Evolutionary conservation across 2,888 invertebrate genomes (phyloP), one percentile per base, ranked within the genome.

Genomic region (Philaethria dido): DNA sequence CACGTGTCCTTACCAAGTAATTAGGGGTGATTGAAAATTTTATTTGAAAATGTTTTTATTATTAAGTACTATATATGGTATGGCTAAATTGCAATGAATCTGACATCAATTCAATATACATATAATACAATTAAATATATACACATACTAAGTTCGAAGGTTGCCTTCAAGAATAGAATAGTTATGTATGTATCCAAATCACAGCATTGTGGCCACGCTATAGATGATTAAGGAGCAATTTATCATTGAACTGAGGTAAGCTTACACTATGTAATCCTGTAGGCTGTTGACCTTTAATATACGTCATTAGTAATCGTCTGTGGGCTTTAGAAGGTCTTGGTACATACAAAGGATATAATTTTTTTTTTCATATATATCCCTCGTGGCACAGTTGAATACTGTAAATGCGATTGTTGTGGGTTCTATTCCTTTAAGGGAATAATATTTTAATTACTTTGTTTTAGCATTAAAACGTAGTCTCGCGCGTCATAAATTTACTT

Each of bases 171-270:
- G 60, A 29, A 25, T 3, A 45, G n/a, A 13, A 29, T 33, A 45
- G 16, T 14, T 45, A 25, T 20, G 13, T n/a, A 45, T 13, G 8
- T 42, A 59, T 64, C 55, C n/a, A 33, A 57, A 50, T 59, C 25
- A 59, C 22, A 16, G 44, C 9, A 22, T 18, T 80, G 81, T 79
- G 75, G 78, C 71, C 66, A 66, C 69, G 71, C 80, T 81, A 84
- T 87, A 81, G 81, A 83, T 86, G 81, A 87, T 88, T 80, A 83
- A 86, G 75, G 73, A 72, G 75, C 82, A 84, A 87, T 68, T 70
- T 70, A 63, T 70, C 68, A 66, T 63, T 66, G 68, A 65, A 54
- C 62, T 48, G 25, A 63, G 66, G 66, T 61, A 14, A 55, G 61
- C 45, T 62, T 69, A 69, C 55, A 64, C 33, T 60, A 62, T 55